Evolutionary conservation across 1,140 invertebrate genomes (phyloP).

Genomic region (Calosoma granatense): DNA sequence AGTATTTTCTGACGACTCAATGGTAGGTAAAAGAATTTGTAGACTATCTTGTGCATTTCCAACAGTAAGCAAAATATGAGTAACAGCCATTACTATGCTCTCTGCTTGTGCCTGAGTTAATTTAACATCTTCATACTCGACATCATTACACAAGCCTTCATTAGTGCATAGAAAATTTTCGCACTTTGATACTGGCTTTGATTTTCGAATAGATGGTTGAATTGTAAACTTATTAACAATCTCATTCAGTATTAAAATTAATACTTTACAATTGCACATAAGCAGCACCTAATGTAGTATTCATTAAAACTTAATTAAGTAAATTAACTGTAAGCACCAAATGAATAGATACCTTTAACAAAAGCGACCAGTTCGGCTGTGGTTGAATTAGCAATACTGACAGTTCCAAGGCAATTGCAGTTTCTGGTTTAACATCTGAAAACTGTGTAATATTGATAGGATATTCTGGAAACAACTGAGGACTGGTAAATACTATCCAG

Average conservation of each 20-base stretch:
- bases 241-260: constrained; percentile 29
- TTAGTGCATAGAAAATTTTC: constrained; percentile 53
- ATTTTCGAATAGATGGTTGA: constrained; percentile 23
- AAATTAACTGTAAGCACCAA: constrained; percentile 6
- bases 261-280: constrained; percentile 49
- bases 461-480: constrained; percentile 44
- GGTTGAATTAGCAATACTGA: constrained; percentile 62
- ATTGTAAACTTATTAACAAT: constrained; percentile 20
- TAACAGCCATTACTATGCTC: constrained; percentile 23
- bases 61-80: constrained; percentile 43
- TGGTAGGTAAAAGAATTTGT: constrained; percentile 45
- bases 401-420: constrained; percentile 53
- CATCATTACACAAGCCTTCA: constrained; percentile 32
- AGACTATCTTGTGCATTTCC: constrained; percentile 50
- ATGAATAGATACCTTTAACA: constrained; percentile 48
- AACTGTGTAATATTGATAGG: constrained; percentile 36
- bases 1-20: constrained; percentile 43
- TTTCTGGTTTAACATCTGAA: constrained; percentile 41
- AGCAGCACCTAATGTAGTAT: constrained; percentile 42
- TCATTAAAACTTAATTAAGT: constrained; percentile 11
- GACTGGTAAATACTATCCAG: constrained; percentile 55
- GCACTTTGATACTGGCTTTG: constrained; percentile 35
- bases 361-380: constrained; percentile 59
- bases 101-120: constrained; percentile 35
- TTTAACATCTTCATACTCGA: constrained; percentile 25